Percentiles rank a stretch among this genome's conserved stretches.
Conservation (phyloP, 2,888 invertebrate genomes). For the Sesia apiformis region DNA sequence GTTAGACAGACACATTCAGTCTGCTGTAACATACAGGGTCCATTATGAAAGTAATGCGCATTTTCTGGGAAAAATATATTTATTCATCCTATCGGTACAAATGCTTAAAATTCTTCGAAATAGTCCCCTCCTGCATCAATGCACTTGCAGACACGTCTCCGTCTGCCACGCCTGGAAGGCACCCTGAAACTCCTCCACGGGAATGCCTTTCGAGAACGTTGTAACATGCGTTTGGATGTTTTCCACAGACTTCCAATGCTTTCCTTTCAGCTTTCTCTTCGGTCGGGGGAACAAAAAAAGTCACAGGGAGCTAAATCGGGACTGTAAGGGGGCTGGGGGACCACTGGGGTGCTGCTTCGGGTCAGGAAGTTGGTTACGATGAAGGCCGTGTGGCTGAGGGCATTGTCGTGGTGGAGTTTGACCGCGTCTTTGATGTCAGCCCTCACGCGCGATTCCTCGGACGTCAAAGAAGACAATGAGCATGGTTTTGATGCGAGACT, state of each 20-base stretch:
- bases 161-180: neutral
- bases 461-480: no score
- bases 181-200: neutral
- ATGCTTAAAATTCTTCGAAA: neutral
- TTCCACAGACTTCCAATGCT: neutral
- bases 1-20: no score
- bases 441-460: no score
- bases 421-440: no score
- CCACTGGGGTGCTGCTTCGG: no score
- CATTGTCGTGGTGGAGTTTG: constrained; percentile 1
- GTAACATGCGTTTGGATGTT: neutral
- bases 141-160: neutral
- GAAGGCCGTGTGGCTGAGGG: neutral
- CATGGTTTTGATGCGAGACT: no score
- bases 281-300: neutral
- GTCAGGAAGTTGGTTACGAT: neutral
- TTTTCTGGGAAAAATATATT: no score
- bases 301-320: neutral
- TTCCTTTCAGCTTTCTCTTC: neutral
- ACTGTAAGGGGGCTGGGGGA: neutral
- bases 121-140: neutral
- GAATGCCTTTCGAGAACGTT: neutral
- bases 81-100: no score
- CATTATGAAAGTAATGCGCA: no score
- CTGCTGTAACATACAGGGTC: no score